Base-by-base conservation (phyloP, 2,113 vertebrate species). In the Hyperoodon ampullatus region DNA sequence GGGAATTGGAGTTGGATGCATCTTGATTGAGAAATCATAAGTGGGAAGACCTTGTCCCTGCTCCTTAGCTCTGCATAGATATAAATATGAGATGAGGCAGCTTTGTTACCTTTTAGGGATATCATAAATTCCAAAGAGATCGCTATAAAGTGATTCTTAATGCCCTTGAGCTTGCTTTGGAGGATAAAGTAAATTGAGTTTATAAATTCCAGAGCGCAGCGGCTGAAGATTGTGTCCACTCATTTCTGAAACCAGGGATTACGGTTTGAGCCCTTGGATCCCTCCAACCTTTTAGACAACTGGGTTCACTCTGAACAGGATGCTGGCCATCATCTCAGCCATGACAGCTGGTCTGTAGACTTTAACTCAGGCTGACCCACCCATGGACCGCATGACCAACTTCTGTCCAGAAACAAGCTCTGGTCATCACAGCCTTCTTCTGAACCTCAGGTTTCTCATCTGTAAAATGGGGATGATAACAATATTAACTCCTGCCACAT, bases 51-150 rank as follows among this genome's bases (percentile, higher is more conserved):
- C 42, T 89, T 63, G 83, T 66, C 86, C 88, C 60, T 39, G 50
- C 50, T 47, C 44, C 82, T 75, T 55, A 83, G 35, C 19, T 65
- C 47, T 16, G 2, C 1, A 0, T 2, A 88, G 78, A 91, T 28
- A 81, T 85, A 95, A 95, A 88, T 71, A 90, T 35, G 81, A 96
- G 74, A 90, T 63, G 60, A 66, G 81, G 26, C 85, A 55, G 50
- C 35, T 92, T 89, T 82, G 88, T 94, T 95, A 66, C 92, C 97
- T 98, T 98, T 89, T 94, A 95, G 86, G 95, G 97, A 81, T 92
- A 87, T 92, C 7, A 7, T 60, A 88, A 94, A 90, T 91, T 71
- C 63, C 60, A 9, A 80, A 74, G 86, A 94, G 74, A 95, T 93
- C 89, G 9, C n/a, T 53, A n/a, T 61, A 47, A 89, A 93, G 77